These are phyloP conservation scores for Drosophila incognita DNA, from an alignment of 2,888 invertebrate genomes.

Conservation along the genomic window DNA sequence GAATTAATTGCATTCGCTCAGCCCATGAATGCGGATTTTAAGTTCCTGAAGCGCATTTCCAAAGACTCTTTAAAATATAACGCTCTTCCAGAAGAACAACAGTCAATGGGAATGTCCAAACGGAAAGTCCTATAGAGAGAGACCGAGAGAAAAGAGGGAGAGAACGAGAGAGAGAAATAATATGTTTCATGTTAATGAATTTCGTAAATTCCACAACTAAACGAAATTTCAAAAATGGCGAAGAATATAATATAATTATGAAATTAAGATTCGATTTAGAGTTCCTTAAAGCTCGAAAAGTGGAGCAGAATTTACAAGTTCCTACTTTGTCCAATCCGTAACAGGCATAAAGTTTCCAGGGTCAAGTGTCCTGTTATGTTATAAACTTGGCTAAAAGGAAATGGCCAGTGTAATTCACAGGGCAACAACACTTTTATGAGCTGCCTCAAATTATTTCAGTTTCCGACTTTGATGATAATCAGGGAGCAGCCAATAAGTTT, in stretches of 20 bases:
- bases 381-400: conserved; percentile 25
- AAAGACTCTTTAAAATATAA: conserved; percentile 91
- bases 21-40: conserved; percentile 88
- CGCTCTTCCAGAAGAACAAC: conserved; percentile 86
- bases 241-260: background rate
- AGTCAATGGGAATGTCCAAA: conserved; percentile 85
- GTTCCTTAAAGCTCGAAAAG: background rate
- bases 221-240: background rate
- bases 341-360: background rate
- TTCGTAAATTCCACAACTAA: background rate
- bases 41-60: conserved; percentile 90
- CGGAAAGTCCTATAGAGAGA: conserved; percentile 84
- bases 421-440: conserved; percentile 34
- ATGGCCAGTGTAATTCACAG: conserved; percentile 33
- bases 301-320: background rate
- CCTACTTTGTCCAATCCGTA: background rate
- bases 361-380: background rate
- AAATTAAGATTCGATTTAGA: background rate
- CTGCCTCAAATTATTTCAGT: conserved; percentile 62
- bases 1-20: background rate
- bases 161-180: too few relatives aligned
- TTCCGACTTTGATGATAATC: conserved; percentile 63
- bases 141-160: rapidly evolving
- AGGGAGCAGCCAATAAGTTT: conserved; percentile 60
- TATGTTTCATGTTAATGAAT: background rate